Evolutionary conservation across 2,797 vertebrate species (phyloP).

Genomic region (Bradypodion pumilum): DNA sequence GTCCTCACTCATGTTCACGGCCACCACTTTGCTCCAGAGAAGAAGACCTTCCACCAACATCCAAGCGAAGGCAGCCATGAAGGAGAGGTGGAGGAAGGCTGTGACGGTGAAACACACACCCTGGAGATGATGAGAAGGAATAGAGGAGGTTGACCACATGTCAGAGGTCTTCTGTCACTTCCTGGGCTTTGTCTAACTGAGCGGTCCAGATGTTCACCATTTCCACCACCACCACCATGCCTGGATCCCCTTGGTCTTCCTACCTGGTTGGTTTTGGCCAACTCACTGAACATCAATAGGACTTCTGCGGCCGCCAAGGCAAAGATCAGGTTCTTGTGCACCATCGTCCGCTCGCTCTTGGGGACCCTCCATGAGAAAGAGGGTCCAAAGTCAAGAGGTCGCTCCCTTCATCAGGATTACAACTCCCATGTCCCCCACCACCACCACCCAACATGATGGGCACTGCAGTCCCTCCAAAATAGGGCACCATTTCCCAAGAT

Average conservation of each 20-base stretch:
- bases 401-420: too few relatives aligned
- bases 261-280: slow-evolving; percentile 84
- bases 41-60: slow-evolving; percentile 94
- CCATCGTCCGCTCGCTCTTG: slow-evolving; percentile 86
- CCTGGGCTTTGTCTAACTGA: background rate
- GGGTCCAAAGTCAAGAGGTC: too few relatives aligned
- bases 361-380: slow-evolving; percentile 76
- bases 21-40: slow-evolving; percentile 94
- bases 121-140: slow-evolving; percentile 62
- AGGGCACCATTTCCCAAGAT: too few relatives aligned
- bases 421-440: too few relatives aligned
- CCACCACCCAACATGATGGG: too few relatives aligned
- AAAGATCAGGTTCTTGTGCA: slow-evolving; percentile 93
- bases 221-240: background rate
- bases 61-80: slow-evolving; percentile 93
- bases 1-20: slow-evolving; percentile 88
- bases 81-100: slow-evolving; percentile 87
- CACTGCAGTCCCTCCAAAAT: too few relatives aligned
- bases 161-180: background rate
- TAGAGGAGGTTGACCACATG: too few relatives aligned
- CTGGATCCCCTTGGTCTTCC: background rate
- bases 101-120: slow-evolving; percentile 84
- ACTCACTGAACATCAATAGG: slow-evolving; percentile 87
- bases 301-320: slow-evolving; percentile 85
- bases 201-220: too few relatives aligned